A percentile compares a stretch with the other conserved stretches of the same genome.
phyloP scores from a whole-genome alignment of 1,140 invertebrate species.

The Rhagoletis zephyria region DNA sequence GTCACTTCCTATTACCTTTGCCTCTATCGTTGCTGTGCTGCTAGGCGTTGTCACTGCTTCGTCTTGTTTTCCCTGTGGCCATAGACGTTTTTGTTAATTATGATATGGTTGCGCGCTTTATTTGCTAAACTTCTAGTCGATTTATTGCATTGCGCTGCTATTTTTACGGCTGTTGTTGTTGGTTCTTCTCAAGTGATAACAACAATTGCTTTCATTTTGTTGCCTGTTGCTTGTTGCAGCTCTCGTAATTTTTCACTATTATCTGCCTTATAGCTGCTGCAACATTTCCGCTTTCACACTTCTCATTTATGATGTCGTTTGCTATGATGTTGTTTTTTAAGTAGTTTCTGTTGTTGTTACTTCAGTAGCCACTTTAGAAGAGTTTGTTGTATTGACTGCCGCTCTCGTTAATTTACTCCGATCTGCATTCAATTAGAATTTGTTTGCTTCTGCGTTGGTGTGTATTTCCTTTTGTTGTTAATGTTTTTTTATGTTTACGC shows the following conservation, averaged over 20 bases:
- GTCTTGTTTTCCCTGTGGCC: not conserved
- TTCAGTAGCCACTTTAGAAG: not conserved
- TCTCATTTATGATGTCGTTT: not conserved
- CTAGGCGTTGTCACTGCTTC: not conserved
- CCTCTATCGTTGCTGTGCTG: too few species aligned
- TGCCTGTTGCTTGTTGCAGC: not conserved
- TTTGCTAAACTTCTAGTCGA: constrained; percentile 3
- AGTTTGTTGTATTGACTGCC: not conserved
- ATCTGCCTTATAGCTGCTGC: not conserved
- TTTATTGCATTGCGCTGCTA: not conserved
- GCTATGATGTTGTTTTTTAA: not conserved
- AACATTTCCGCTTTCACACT: not conserved
- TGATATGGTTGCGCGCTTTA: constrained; percentile 6
- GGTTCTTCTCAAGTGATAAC: not conserved
- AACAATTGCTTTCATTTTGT: not conserved
- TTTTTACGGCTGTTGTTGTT: not conserved
- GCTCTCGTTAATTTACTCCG: too few species aligned
- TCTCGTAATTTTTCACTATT: not conserved
- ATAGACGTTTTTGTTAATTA: not conserved
- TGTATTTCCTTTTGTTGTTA: not conserved
- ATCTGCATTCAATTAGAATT: constrained; percentile 38
- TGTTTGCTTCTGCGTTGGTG: not conserved
- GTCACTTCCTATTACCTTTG: too few species aligned
- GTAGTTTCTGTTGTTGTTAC: not conserved
- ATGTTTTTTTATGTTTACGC: not conserved